Evolutionary conservation across 1,140 invertebrate genomes (phyloP).

Genomic region (Drosophila bifasciata): DNA sequence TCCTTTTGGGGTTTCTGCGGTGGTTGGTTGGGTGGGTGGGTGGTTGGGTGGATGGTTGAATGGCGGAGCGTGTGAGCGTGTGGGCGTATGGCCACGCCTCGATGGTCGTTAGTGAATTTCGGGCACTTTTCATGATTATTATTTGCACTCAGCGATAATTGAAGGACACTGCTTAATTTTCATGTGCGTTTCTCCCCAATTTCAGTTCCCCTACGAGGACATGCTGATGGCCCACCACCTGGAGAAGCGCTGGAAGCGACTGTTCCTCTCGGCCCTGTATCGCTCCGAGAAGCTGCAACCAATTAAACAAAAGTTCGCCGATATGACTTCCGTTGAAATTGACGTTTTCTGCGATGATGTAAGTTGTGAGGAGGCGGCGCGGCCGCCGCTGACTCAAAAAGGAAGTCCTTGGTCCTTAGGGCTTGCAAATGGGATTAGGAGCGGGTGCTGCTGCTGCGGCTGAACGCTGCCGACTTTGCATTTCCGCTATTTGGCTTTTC

Average conservation of each 20-base stretch:
- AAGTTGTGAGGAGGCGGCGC: slow-evolving; percentile 53
- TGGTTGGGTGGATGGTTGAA: slow-evolving; percentile 4
- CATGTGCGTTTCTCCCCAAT: slow-evolving; percentile 43
- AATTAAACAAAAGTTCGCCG: slow-evolving; percentile 91
- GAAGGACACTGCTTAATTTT: slow-evolving; percentile 70
- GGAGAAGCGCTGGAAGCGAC: slow-evolving; percentile 88
- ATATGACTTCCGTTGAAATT: slow-evolving; percentile 90
- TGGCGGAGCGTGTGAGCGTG: no score
- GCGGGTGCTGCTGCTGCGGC: slow-evolving; percentile 3
- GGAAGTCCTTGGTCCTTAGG: slow-evolving; percentile 18
- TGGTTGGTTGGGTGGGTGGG: slow-evolving; percentile 26
- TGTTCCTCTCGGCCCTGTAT: slow-evolving; percentile 88
- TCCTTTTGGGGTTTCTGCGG: slow-evolving; percentile 16
- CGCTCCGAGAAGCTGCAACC: slow-evolving; percentile 88
- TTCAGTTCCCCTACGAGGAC: slow-evolving; percentile 81
- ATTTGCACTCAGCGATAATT: slow-evolving; percentile 81
- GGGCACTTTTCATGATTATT: slow-evolving; percentile 78
- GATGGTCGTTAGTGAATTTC: slow-evolving; percentile 65
- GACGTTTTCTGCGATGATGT: slow-evolving; percentile 88
- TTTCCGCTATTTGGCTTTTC: slow-evolving; percentile 73
- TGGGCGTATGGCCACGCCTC: slow-evolving; percentile 31
- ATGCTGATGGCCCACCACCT: slow-evolving; percentile 86
- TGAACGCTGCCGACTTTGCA: slow-evolving; percentile 48
- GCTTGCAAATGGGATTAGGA: slow-evolving; percentile 11
- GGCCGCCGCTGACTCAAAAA: no score